Evolutionary conservation across 1,140 invertebrate species (phyloP), one percentile per base, ranked within the genome.

Genomic region (Plodia interpunctella): DNA sequence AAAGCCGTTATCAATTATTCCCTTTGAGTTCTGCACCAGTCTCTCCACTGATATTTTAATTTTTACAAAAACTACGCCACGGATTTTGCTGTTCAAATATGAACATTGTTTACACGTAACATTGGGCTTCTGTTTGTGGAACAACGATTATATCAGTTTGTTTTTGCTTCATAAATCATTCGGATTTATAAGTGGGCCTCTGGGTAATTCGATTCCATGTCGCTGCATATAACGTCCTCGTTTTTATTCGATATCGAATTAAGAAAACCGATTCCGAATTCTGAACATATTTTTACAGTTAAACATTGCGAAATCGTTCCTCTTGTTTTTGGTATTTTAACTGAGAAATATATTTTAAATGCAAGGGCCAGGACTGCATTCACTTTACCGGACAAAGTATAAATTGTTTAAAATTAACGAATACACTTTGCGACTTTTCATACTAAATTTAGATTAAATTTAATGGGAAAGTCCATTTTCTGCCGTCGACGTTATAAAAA

Each of bases 101-200:
- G 11, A 54, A 11, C n/a, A 30, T 28, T 28, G 25, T 28, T 3
- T 10, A 44, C 38, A 6, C 10, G 38, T n/a, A n/a, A 5, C 21
- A 25, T 15, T 15, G 38, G 15, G 38, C 15, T 44, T 6, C 5
- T 5, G 10, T 44, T 44, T n/a, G 38, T 44, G 38, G n/a, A 17
- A 44, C 38, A 44, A 44, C 10, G 38, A 15, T 15, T n/a, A 17
- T 20, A 21, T 54, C 20, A 49, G 18, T 59, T 38, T 28, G 49
- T 25, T 30, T 49, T 21, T 59, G 49, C 55, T 55, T 57, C 58
- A 60, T 64, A 57, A 60, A 64, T 64, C n/a, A 60, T 60, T 64
- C 62, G 59, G 55, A 53, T 53, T 57, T 28, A 32, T 19, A 30
- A 49, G 28, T 32, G 32, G 32, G 5, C n/a, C 19, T 54, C 21